These are phyloP conservation scores for Channa striata DNA, from an alignment of 2,797 vertebrate species.

Conservation along the genomic window DNA sequence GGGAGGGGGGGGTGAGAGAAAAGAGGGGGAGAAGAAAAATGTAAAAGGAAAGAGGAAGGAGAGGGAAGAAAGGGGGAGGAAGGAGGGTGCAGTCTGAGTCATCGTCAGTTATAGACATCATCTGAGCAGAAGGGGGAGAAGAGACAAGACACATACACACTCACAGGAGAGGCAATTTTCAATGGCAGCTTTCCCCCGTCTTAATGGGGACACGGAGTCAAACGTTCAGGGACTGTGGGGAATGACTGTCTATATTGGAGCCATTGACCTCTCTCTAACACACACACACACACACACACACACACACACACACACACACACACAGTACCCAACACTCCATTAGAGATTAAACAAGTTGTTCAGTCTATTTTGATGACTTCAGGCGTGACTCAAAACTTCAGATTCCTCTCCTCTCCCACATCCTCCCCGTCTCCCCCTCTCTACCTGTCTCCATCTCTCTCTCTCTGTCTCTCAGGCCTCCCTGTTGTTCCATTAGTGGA, in stretches of 20 bases:
- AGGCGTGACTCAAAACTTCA: conserved; percentile 52
- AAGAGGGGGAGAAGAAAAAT: conserved; percentile 5
- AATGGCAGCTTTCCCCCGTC: conserved; percentile 42
- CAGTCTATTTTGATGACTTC: conserved; percentile 44
- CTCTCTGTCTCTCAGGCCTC: conserved; percentile 1
- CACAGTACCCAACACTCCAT: conserved; percentile 47
- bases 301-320: neutral
- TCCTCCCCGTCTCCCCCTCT: neutral
- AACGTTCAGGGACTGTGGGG: conserved; percentile 51
- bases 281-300: conserved; percentile 17
- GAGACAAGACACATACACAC: conserved; percentile 18
- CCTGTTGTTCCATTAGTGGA: conserved; percentile 58
- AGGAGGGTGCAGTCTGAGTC: conserved; percentile 61
- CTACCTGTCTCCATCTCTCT: neutral
- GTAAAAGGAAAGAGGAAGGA: neutral
- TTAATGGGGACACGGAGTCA: conserved; percentile 57
- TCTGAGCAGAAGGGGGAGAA: conserved; percentile 36
- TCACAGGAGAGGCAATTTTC: conserved; percentile 25
- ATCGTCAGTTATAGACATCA: conserved; percentile 54
- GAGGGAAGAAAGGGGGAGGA: conserved; percentile 2
- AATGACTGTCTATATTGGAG: conserved; percentile 43
- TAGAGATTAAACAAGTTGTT: conserved; percentile 64
- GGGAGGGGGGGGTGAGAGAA: neutral
- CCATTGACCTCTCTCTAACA: conserved; percentile 36
- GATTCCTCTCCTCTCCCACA: conserved; percentile 13